phyloP scores from a whole-genome alignment of 2,113 vertebrate species.

The Cardinalis cardinalis region DNA sequence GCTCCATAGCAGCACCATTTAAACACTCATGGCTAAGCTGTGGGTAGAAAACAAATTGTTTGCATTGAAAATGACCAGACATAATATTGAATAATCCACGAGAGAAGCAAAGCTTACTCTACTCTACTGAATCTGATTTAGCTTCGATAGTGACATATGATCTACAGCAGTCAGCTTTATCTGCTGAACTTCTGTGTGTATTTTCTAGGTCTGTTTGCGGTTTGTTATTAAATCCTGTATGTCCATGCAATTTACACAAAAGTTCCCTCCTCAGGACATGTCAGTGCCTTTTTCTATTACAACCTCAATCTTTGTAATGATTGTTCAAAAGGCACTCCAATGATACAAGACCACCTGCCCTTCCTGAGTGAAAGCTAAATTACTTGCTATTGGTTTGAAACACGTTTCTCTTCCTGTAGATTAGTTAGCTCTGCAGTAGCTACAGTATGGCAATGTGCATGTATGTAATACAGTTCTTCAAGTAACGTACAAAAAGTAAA shows the following conservation, averaged over 20 bases:
- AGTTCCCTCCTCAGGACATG: neutral
- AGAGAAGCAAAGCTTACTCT: neutral
- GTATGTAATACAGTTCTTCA: neutral
- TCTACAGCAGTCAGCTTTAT: neutral
- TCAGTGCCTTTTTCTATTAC: neutral
- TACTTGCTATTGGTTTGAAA: neutral
- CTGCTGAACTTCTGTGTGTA: neutral
- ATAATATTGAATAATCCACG: neutral
- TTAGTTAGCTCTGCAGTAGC: neutral
- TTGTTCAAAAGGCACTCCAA: neutral
- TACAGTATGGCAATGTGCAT: neutral
- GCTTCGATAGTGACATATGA: neutral
- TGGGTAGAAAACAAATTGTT: neutral
- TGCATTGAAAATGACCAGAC: neutral
- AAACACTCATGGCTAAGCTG: neutral
- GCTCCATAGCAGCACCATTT: neutral
- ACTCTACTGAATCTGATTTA: neutral
- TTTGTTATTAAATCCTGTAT: neutral
- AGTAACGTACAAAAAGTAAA: neutral
- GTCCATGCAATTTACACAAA: neutral
- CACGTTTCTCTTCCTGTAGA: neutral
- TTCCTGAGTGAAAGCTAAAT: neutral
- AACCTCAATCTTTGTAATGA: neutral
- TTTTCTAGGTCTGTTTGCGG: neutral
- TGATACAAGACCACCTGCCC: neutral